Conservation (phyloP, 1,140 invertebrate species). For the Neodiprion lecontei region DNA sequence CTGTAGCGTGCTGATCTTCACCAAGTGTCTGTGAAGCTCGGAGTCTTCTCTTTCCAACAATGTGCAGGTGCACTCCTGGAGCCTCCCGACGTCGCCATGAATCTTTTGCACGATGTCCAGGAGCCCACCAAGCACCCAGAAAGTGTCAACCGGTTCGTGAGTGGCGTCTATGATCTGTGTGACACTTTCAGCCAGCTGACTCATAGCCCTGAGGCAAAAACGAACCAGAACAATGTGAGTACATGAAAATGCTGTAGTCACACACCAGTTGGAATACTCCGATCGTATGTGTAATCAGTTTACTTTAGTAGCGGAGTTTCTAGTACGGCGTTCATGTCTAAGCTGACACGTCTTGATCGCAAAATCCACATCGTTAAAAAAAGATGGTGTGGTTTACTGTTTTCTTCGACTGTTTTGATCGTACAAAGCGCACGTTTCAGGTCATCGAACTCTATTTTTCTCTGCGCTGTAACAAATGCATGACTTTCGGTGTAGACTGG, state of each 20-base stretch:
- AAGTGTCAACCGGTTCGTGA: conserved; percentile 68
- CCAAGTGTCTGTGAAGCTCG: conserved; percentile 69
- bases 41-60: conserved; percentile 77
- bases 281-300: conserved; percentile 19
- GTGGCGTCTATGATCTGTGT: conserved; percentile 74
- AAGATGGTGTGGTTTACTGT: conserved; percentile 66
- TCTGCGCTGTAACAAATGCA: conserved; percentile 74
- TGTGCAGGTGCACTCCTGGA: conserved; percentile 70
- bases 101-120: conserved; percentile 72
- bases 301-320: conserved; percentile 54
- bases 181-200: conserved; percentile 73
- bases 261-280: conserved; percentile 22
- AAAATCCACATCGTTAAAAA: conserved; percentile 81
- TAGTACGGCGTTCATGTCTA: conserved; percentile 64
- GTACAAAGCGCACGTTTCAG: conserved; percentile 73
- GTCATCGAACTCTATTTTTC: conserved; percentile 77
- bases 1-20: conserved; percentile 65
- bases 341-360: conserved; percentile 70
- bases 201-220: conserved; percentile 62
- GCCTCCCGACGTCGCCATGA: conserved; percentile 67
- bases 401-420: conserved; percentile 66
- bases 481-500: conserved; percentile 78
- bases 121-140: conserved; percentile 79
- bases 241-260: conserved; percentile 20
- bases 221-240: conserved; percentile 16